Conservation (phyloP, 2,113 vertebrate genomes). For the Peucedramus taeniatus region DNA sequence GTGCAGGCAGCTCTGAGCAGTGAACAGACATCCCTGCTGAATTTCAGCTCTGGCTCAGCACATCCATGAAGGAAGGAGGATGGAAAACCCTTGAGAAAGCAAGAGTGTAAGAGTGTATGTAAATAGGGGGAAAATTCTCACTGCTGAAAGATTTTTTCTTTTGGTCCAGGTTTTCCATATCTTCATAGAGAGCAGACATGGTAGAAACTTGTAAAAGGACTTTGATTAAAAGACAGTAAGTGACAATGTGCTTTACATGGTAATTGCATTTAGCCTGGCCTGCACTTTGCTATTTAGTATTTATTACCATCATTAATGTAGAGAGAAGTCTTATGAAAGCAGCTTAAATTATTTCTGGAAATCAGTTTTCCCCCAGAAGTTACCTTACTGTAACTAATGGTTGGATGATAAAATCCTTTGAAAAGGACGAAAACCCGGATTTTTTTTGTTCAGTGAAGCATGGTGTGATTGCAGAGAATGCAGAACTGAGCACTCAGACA, state of each 20-base stretch:
- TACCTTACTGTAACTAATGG: neutral
- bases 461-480: neutral
- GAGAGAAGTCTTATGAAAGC: neutral
- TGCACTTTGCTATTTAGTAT: neutral
- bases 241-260: neutral
- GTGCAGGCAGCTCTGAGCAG: neutral
- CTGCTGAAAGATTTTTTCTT: neutral
- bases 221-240: neutral
- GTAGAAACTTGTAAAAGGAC: neutral
- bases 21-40: neutral
- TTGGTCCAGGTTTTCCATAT: neutral
- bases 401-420: neutral
- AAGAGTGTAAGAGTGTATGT: neutral
- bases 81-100: neutral
- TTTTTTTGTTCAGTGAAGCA: neutral
- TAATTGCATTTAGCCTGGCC: neutral
- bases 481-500: neutral
- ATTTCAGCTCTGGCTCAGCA: neutral
- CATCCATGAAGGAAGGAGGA: neutral
- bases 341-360: slow-evolving; percentile 6
- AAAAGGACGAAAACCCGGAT: neutral
- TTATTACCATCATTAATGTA: neutral
- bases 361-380: neutral
- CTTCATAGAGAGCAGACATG: neutral
- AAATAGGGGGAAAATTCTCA: neutral